Percentiles rank a stretch among this genome's conserved stretches.
Conservation (phyloP, 2,113 vertebrate genomes). For the Patagioenas fasciata region DNA sequence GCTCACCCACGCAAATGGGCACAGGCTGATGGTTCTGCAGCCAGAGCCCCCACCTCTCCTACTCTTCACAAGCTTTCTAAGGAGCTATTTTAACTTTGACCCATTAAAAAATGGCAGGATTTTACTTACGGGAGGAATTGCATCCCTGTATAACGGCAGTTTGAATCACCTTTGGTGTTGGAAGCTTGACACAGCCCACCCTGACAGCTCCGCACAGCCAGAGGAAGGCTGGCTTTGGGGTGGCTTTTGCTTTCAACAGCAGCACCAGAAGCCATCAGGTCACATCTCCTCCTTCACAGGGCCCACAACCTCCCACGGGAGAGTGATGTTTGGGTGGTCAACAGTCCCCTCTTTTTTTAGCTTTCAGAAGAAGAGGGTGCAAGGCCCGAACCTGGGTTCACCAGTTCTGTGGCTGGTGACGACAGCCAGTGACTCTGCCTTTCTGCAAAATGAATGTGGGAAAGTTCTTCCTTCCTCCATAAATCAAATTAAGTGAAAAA, state of each 20-base stretch:
- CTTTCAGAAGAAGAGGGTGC: background rate
- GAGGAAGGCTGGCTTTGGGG: background rate
- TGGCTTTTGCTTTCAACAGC: background rate
- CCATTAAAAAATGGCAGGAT: background rate
- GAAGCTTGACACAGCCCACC: background rate
- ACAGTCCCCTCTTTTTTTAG: background rate
- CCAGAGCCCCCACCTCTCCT: background rate
- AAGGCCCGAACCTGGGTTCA: background rate
- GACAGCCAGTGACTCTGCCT: background rate
- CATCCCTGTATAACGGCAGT: background rate
- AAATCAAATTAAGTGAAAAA: constrained; percentile 51
- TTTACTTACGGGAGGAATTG: background rate
- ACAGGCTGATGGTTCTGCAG: background rate
- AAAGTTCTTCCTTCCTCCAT: constrained; percentile 49
- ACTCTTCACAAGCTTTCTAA: constrained; percentile 45
- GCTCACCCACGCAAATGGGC: accelerated
- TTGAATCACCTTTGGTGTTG: background rate
- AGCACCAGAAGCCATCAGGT: background rate
- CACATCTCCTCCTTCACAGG: accelerated
- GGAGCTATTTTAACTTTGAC: constrained; percentile 39
- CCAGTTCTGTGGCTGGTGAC: accelerated
- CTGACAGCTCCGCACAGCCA: background rate
- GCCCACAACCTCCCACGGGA: background rate
- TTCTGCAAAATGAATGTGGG: constrained; percentile 31
- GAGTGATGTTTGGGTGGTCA: background rate